Evolutionary conservation across 2,797 vertebrate genomes (phyloP).

Genomic region (Tauraco hartlaubi): DNA sequence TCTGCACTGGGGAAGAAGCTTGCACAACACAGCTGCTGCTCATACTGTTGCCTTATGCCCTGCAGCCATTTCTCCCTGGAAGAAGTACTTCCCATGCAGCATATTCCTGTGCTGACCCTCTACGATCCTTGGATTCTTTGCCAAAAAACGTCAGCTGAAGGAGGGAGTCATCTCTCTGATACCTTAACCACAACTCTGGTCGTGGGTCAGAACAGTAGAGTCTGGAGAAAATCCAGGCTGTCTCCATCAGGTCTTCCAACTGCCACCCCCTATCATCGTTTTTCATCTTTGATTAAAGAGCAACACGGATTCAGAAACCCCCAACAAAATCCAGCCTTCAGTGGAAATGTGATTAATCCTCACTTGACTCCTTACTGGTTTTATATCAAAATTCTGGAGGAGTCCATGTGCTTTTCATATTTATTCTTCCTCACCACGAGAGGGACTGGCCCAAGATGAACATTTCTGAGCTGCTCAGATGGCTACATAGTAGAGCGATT

Average conservation of each 20-base stretch:
- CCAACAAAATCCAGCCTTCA: not conserved
- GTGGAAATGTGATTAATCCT: conserved; percentile 56
- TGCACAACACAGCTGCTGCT: not conserved
- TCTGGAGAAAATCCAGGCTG: conserved; percentile 31
- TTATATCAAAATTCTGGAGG: conserved; percentile 56
- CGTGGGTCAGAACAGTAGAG: conserved; percentile 11
- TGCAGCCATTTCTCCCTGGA: not conserved
- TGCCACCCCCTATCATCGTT: not conserved
- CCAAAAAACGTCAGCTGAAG: not conserved
- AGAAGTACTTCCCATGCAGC: not conserved
- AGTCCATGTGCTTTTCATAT: conserved; percentile 29
- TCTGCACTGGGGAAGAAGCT: not conserved
- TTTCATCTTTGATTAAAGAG: conserved; percentile 26
- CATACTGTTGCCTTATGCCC: not conserved
- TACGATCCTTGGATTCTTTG: not conserved
- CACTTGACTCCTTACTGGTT: conserved; percentile 48
- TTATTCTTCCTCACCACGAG: not conserved
- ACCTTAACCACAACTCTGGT: not conserved
- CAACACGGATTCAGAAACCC: not conserved
- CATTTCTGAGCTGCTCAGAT: conserved; percentile 7
- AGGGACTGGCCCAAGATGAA: not conserved
- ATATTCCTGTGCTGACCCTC: not conserved
- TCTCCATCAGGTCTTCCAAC: conserved; percentile 38
- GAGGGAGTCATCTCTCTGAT: not conserved
- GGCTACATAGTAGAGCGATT: not conserved